Conservation (phyloP, 2,888 invertebrate species). For the Pollenia amentaria region DNA sequence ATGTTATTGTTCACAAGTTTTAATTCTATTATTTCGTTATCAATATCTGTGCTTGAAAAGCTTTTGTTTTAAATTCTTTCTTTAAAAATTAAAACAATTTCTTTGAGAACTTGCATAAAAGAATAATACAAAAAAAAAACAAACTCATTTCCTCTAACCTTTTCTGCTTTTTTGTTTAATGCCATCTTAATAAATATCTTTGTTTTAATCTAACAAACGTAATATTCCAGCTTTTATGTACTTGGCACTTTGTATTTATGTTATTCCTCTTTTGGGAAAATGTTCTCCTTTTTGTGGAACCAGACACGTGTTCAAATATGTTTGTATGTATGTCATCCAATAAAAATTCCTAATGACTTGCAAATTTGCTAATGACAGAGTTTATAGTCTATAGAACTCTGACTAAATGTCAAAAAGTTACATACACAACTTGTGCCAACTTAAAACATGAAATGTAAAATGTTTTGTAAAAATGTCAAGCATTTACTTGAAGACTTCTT, state of each 20-base stretch:
- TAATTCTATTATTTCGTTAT: constrained; percentile 5
- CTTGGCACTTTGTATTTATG: constrained; percentile 16
- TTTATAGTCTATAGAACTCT: no score
- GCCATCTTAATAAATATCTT: constrained; percentile 59
- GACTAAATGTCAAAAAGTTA: no score
- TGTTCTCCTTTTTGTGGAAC: not conserved
- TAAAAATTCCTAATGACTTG: no score
- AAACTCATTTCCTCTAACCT: constrained; percentile 41
- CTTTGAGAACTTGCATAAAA: constrained; percentile 19
- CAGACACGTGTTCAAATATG: not conserved
- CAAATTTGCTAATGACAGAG: no score
- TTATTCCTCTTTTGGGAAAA: constrained; percentile 1
- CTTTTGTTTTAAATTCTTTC: constrained; percentile 24
- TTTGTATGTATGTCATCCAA: not conserved
- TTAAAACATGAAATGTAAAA: no score
- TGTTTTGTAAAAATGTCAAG: no score
- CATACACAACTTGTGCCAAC: no score
- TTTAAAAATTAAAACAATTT: constrained; percentile 25
- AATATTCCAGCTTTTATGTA: constrained; percentile 26
- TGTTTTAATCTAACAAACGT: constrained; percentile 31
- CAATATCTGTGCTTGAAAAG: constrained; percentile 12
- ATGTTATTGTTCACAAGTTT: not conserved
- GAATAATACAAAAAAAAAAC: not conserved
- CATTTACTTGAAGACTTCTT: no score
- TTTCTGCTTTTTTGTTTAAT: constrained; percentile 42